Percentiles rank a stretch among this genome's conserved stretches.
phyloP scores from a whole-genome alignment of 2,113 vertebrate species.

The Scomber scombrus region DNA sequence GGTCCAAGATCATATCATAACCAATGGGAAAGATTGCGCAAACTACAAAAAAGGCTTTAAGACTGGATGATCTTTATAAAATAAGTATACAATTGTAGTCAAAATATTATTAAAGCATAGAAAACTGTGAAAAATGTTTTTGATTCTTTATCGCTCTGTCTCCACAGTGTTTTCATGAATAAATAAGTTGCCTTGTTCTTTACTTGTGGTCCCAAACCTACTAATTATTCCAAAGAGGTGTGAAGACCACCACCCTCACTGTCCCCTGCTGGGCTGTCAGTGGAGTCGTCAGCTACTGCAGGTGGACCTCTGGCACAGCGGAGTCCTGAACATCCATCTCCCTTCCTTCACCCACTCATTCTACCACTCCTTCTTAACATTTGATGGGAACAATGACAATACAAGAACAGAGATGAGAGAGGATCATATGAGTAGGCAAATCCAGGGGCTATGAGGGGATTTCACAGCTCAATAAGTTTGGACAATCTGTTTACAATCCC shows the following conservation, averaged over 20 bases:
- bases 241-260: conserved; percentile 47
- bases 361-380: conserved; percentile 2
- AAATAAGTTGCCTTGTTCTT: background rate
- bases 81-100: background rate
- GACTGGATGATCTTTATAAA: background rate
- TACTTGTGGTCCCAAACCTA: conserved; percentile 29
- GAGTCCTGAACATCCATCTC: conserved; percentile 32
- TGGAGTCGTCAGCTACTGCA: conserved; percentile 54
- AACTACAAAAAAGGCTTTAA: background rate
- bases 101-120: background rate
- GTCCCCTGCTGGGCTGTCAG: conserved; percentile 47
- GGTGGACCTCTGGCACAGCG: conserved; percentile 56
- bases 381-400: conserved; percentile 59
- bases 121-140: background rate
- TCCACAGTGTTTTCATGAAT: conserved; percentile 1
- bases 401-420: conserved; percentile 58
- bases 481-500: conserved; percentile 81
- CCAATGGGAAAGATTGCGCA: background rate
- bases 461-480: conserved; percentile 80
- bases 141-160: background rate
- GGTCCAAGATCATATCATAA: background rate
- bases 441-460: conserved; percentile 64
- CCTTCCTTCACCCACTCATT: conserved; percentile 5
- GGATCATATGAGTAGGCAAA: conserved; percentile 70
- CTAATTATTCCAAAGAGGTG: conserved; percentile 59